These are phyloP conservation scores for Octodon degus DNA, from an alignment of 2,113 vertebrate species.

Conservation along the genomic window DNA sequence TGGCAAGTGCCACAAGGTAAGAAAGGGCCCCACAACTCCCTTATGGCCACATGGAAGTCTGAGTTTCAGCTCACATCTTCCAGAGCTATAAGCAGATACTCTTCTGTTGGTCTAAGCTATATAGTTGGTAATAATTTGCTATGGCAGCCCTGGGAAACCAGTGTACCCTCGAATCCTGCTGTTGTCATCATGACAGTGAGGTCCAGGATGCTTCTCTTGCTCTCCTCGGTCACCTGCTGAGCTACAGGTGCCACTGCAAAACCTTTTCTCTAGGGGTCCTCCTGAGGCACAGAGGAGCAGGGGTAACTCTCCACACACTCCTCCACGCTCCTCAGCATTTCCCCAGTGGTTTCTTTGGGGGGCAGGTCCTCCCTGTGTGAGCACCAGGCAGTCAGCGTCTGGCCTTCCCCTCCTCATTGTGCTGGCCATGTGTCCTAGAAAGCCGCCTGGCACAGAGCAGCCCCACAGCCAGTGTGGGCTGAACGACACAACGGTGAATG, in stretches of 20 bases:
- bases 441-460: rapidly evolving
- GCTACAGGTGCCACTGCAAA: neutral
- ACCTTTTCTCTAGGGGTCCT: neutral
- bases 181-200: neutral
- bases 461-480: too few species aligned
- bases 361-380: neutral
- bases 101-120: neutral
- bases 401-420: neutral
- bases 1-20: neutral
- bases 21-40: neutral
- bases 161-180: neutral
- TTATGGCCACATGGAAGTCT: rapidly evolving
- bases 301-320: neutral
- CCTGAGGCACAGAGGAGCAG: rapidly evolving
- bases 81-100: neutral
- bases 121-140: neutral
- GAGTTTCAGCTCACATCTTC: neutral
- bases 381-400: too few species aligned
- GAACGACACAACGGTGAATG: neutral
- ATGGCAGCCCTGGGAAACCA: neutral
- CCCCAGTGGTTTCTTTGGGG: neutral
- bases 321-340: neutral
- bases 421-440: rapidly evolving
- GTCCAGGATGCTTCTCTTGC: neutral
- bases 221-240: neutral